Evolutionary conservation across 2,888 invertebrate species (phyloP), one percentile per base, ranked within the genome.

Genomic region (Autographa pulchrina): DNA sequence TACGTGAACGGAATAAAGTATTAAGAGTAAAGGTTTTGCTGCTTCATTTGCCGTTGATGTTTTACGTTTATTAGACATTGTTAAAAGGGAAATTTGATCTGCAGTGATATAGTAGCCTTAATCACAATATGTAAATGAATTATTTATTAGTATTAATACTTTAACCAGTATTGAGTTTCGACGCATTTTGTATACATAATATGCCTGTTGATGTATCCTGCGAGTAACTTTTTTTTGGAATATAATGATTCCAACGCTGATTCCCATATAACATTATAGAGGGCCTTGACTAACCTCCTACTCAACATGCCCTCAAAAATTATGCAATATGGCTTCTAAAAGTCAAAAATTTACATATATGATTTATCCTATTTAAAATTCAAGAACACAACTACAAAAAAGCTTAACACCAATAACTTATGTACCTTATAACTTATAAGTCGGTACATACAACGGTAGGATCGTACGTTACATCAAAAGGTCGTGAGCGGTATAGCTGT

Each of bases 401-500:
- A 52, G 32, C 52, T 9, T 18, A 31, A 48, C 48, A 78, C 32
- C 14, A 11, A 68, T 72, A 48, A 79, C 60, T 48, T 69, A 72
- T 20, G 35, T 59, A 38, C 8, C 61, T 8, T 66, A 64, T 48
- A 64, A 72, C 61, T 8, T 66, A 64, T 56, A 64, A 72, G 52
- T 74, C 61, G 56, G 31, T 60, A 69, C 60, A 67, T 65, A 68
- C 11, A 70, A 73, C 43, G 62, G 59, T 43, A 64, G 54, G 6
- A 69, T 72, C 75, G 25, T 80, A 80, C 64, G 76, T 77, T 74
- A 81, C 68, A 75, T 71, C 72, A 73, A 76, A 75, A 83, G 75
- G 72, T 76, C 74, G 80, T 79, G 84, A 76, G 80, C 74, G 81
- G 78, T 81, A 78, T 80, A 89, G 89, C 86, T 88, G 88, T 86